Conservation (phyloP, 2,113 vertebrate species). For the Oriolus oriolus region DNA sequence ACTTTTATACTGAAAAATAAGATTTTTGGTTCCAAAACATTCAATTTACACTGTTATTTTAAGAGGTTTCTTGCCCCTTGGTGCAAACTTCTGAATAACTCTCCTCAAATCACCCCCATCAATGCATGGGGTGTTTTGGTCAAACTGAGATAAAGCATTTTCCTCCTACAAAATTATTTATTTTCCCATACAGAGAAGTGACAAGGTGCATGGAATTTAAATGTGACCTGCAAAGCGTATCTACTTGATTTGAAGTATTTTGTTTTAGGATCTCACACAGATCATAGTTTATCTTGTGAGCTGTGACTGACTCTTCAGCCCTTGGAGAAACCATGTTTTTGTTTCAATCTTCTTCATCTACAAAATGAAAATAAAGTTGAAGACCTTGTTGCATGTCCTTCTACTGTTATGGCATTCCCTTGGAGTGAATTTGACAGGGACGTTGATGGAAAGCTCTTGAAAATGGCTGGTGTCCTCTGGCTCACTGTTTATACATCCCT, state of each 20-base stretch:
- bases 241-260: background rate
- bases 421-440: background rate
- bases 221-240: fast-evolving
- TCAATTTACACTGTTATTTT: background rate
- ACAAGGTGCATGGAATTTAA: background rate
- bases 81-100: background rate
- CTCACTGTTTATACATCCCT: background rate
- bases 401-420: background rate
- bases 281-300: background rate
- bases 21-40: background rate
- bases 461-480: background rate
- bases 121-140: background rate
- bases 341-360: background rate
- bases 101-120: background rate
- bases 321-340: fast-evolving
- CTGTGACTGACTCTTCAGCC: background rate
- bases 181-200: background rate
- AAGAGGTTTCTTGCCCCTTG: background rate
- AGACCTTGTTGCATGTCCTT: background rate
- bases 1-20: background rate
- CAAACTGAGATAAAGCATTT: background rate
- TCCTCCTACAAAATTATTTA: background rate
- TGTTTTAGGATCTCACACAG: background rate
- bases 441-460: background rate
- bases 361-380: background rate